Percentiles rank a stretch among this genome's conserved stretches.
These are phyloP conservation scores for Danionella dracula DNA, from an alignment of 2,797 vertebrate genomes.

Conservation along the genomic window DNA sequence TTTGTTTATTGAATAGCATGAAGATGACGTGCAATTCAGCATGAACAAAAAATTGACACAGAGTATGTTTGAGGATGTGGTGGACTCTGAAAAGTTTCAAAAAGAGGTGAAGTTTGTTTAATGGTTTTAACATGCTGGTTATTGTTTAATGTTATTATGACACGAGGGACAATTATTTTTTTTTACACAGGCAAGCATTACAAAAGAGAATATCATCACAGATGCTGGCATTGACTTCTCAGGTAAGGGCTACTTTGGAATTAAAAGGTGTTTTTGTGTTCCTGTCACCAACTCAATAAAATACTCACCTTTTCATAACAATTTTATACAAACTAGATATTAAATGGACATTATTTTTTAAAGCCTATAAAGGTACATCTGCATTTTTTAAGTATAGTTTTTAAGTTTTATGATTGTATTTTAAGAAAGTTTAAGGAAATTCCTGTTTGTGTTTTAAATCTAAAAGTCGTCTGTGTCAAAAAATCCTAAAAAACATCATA, in stretches of 20 bases:
- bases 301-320: too few relatives aligned
- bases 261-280: too few relatives aligned
- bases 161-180: not conserved
- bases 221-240: constrained; percentile 40
- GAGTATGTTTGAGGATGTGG: constrained; percentile 46
- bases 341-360: too few relatives aligned
- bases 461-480: too few relatives aligned
- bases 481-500: too few relatives aligned
- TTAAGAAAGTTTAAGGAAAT: too few relatives aligned
- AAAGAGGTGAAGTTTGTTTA: constrained; percentile 18
- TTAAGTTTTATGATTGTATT: too few relatives aligned
- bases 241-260: constrained; percentile 13
- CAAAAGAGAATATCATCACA: constrained; percentile 38
- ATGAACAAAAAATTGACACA: constrained; percentile 57
- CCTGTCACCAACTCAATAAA: too few relatives aligned
- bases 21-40: constrained; percentile 41
- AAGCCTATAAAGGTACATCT: too few relatives aligned
- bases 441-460: too few relatives aligned
- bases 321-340: too few relatives aligned
- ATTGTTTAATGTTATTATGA: not conserved
- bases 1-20: constrained; percentile 57
- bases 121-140: not conserved
- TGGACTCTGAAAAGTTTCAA: constrained; percentile 45
- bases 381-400: too few relatives aligned
- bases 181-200: constrained; percentile 25